phyloP scores from a whole-genome alignment of 2,797 vertebrate genomes.

The Ptychobarbus kaznakovi region DNA sequence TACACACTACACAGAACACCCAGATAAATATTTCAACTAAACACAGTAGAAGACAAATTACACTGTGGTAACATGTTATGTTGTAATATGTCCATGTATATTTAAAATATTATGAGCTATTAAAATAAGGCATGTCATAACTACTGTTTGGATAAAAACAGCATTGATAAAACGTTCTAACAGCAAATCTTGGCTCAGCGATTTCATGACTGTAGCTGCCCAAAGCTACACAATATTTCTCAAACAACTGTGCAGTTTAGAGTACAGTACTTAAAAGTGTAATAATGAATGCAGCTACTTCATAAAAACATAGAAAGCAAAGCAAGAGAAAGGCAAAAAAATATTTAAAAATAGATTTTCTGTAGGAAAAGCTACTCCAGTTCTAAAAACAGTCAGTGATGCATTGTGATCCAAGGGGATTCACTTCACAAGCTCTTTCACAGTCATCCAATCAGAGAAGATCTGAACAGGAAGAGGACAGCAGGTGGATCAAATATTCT shows the following conservation, averaged over 20 bases:
- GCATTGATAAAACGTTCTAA: conserved; percentile 17
- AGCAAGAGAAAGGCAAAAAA: conserved; percentile 34
- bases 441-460: conserved; percentile 29
- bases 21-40: conserved; percentile 24
- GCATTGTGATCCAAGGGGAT: conserved; percentile 29
- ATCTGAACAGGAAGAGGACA: conserved; percentile 30
- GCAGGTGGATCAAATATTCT: conserved; percentile 27
- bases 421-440: conserved; percentile 45
- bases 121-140: conserved; percentile 70
- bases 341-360: conserved; percentile 22
- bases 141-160: conserved; percentile 58
- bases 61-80: conserved; percentile 17
- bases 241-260: conserved; percentile 19
- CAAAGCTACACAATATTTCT: conserved; percentile 47
- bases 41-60: conserved; percentile 16
- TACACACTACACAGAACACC: not conserved
- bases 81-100: conserved; percentile 8
- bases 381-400: conserved; percentile 60
- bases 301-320: conserved; percentile 43
- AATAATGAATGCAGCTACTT: conserved; percentile 35
- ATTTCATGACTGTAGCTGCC: conserved; percentile 37
- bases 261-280: conserved; percentile 28
- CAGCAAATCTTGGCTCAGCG: conserved; percentile 37
- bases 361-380: conserved; percentile 47
- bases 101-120: conserved; percentile 53